phyloP scores from a whole-genome alignment of 2,113 vertebrate species.

The Phalacrocorax carbo region DNA sequence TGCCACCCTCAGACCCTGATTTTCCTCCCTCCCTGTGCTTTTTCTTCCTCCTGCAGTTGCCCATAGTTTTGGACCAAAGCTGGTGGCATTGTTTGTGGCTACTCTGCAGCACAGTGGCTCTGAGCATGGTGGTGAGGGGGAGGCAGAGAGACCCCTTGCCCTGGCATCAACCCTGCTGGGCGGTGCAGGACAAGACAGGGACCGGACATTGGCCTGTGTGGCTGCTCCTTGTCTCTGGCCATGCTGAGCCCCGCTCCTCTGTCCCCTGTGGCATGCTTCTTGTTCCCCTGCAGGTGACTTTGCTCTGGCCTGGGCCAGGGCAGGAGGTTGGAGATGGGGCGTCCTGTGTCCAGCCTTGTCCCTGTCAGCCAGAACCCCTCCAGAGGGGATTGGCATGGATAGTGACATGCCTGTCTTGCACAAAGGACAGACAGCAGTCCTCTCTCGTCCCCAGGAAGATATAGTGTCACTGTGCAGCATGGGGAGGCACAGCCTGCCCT shows the following conservation, averaged over 20 bases:
- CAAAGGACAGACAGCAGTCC: neutral
- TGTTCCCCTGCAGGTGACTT: neutral
- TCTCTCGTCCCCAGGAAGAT: neutral
- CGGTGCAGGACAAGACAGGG: neutral
- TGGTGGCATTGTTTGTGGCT: rapidly evolving
- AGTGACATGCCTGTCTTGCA: neutral
- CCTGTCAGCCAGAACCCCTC: neutral
- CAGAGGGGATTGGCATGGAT: neutral
- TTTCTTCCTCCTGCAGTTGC: neutral
- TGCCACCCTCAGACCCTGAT: neutral
- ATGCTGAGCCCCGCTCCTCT: neutral
- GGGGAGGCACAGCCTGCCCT: neutral
- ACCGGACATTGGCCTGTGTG: neutral
- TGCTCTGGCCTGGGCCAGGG: neutral
- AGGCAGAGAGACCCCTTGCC: neutral
- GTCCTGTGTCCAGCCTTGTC: neutral
- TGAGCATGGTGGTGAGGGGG: rapidly evolving
- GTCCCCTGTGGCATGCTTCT: neutral
- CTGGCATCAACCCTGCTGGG: neutral
- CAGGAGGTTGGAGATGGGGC: neutral
- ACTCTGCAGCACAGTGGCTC: neutral
- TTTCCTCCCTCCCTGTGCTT: neutral
- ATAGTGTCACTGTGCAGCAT: neutral
- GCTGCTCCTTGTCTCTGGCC: neutral
- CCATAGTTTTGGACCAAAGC: neutral